Conservation (phyloP, 1,140 invertebrate species). For the Apolygus lucorum region DNA sequence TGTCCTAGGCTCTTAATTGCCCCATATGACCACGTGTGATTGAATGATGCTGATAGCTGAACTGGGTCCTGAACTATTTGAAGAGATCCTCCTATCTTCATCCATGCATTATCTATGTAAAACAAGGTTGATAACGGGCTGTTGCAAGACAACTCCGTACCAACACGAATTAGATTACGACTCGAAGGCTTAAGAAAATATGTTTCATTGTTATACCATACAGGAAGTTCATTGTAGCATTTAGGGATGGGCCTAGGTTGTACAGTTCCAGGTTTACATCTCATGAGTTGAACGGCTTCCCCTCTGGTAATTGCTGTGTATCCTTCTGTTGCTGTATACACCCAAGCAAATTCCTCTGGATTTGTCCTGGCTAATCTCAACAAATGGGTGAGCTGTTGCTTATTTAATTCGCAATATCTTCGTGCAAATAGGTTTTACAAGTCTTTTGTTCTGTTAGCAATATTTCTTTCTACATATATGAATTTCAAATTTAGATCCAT, state of each 20-base stretch:
- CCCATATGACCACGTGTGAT: not conserved
- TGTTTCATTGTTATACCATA: not conserved
- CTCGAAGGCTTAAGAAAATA: not conserved
- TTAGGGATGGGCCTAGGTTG: not conserved
- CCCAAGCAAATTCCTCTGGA: slow-evolving; percentile 20
- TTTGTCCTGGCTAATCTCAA: not conserved
- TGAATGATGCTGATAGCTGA: not conserved
- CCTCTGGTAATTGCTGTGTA: not conserved
- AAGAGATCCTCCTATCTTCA: not conserved
- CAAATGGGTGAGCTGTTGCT: not conserved
- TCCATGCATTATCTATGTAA: too few relatives aligned
- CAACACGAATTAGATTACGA: too few relatives aligned
- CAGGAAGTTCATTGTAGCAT: not conserved
- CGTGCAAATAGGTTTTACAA: not conserved
- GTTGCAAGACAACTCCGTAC: too few relatives aligned
- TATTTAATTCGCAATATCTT: not conserved
- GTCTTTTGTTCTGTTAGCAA: not conserved
- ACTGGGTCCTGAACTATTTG: not conserved
- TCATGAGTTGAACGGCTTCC: slow-evolving; percentile 13
- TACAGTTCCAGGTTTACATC: not conserved
- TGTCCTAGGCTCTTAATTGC: not conserved
- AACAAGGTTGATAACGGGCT: too few relatives aligned
- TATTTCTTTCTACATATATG: too few relatives aligned
- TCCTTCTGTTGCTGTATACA: not conserved
- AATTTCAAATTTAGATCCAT: too few relatives aligned